Base-by-base conservation (phyloP, 2,888 invertebrate species). In the Caenorhabditis imperialis region DNA sequence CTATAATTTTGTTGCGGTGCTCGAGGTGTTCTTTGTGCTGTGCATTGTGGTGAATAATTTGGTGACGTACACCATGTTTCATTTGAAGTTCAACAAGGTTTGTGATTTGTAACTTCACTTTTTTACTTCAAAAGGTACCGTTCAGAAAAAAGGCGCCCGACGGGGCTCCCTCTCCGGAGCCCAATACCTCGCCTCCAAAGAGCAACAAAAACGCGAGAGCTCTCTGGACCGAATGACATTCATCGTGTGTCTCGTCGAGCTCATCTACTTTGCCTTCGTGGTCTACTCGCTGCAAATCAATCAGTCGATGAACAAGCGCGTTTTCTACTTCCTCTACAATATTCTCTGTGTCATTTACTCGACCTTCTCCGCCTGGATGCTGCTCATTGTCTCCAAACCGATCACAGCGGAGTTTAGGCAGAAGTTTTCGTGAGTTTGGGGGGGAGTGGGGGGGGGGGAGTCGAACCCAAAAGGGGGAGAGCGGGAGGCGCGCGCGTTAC, bases 331-430 rank as follows among this genome's bases (percentile, higher is more conserved):
- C 27, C 48, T 65, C 30, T 73, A 73, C 27, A 73, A 73, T 35
- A 65, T 65, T 35, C 54, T 73, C 18, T 62, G 73, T 25, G 44
- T 65, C 10, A 44, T 65, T n/a, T 73, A 73, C 38, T 73, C 73
- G 3, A 73, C 60, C 10, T 73, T 65, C 44, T 73, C 73, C 40
- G 73, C 73, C 12, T 73, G 73, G 73, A 73, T 73, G 73, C 65
- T 73, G 16, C 54, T 73, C 2, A 23, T 65, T 5, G 60, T 73
- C 2, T 73, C 73, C 1, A 65, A 65, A 48, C 73, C 73, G 12
- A 65, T 73, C 14, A 73, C 54, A 6, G 3, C 40, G 6, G 45
- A 65, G n/a, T 37, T 73, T 35, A 16, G 37, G 10, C 57, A 58
- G 20, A 22, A 40, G 51, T 67, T 57, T 35, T 44, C 30, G 50